Base-by-base conservation (phyloP, 1,140 invertebrate species). In the Panagrolaimus sp. region DNA sequence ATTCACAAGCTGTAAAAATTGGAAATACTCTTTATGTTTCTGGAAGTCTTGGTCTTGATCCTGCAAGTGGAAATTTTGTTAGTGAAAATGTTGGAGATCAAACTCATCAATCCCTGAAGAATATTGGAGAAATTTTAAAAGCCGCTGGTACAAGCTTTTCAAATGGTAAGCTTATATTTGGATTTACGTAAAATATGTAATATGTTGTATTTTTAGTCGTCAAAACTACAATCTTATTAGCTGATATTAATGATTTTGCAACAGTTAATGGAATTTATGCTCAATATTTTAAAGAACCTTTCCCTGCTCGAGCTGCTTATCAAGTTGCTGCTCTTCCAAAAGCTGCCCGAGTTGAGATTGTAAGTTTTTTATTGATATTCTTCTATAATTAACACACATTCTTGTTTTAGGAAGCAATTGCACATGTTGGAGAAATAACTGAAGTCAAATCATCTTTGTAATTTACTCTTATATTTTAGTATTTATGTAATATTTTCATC, bases 1-100 rank as follows among this genome's bases (percentile, higher is more conserved):
- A 90, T 80, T 93, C 91, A 77, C 91, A 93, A 87, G 92, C 91
- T 12, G 89, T 94, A 26, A 84, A 89, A 65, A 88, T 89, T 17
- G 89, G 90, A 77, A 88, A 90, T 38, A 93, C 91, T 3, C 84
- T 94, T 9, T 94, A 93, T 83, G 86, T 94, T 8, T 92, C 91
- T 6, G 92, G 92, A 46, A 89, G 90, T 67, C 84, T 95, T 43
- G 92, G 92, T 0, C 73, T 93, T 72, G 88, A 91, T 78, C 87
- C 88, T 43, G 83, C 88, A 28, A 89, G 89, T 0, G 81, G 83
- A 65, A 82, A 84, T 75, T 78, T 94, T 70, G 90, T 92, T 1
- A 82, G 86, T 17, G 91, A 90, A 43, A 90, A 90, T 43, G 88
- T 89, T 12, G 87, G 84, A 24, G 87, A 84, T 24, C 88, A 95